These are phyloP conservation scores for Dusona sp. DNA, from an alignment of 2,888 invertebrate genomes.

Conservation along the genomic window DNA sequence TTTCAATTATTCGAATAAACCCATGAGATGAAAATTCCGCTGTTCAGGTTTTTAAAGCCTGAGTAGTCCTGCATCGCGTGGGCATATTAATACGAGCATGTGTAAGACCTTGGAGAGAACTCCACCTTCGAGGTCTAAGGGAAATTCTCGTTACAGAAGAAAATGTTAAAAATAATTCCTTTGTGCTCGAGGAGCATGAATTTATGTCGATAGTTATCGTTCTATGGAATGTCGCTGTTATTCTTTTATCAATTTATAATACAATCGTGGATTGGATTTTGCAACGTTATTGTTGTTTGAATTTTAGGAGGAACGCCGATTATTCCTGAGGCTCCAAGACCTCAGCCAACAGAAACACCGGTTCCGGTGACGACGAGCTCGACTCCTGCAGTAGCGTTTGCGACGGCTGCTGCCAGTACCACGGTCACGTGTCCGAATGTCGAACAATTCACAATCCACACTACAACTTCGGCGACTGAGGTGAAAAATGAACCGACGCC, in stretches of 20 bases:
- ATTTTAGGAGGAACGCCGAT: constrained; percentile 86
- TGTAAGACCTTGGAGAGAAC: constrained; percentile 76
- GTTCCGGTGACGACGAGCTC: constrained; percentile 76
- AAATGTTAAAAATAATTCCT: constrained; percentile 13
- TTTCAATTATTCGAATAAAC: constrained; percentile 7
- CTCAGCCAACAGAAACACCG: constrained; percentile 78
- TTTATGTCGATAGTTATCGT: constrained; percentile 4
- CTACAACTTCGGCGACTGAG: neutral
- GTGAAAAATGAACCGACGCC: constrained; percentile 16
- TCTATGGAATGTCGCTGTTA: neutral
- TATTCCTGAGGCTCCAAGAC: constrained; percentile 77
- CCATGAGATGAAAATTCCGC: constrained; percentile 72
- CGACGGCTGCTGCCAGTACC: constrained; percentile 62
- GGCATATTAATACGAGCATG: constrained; percentile 76
- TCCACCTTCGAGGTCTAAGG: constrained; percentile 70
- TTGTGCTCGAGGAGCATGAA: constrained; percentile 66
- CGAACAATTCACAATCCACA: constrained; percentile 4
- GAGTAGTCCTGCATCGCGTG: constrained; percentile 71
- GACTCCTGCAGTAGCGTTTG: constrained; percentile 69
- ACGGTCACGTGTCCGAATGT: constrained; percentile 65
- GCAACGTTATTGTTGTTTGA: neutral
- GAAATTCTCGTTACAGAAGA: constrained; percentile 69
- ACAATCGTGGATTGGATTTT: neutral
- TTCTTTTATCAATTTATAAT: neutral
- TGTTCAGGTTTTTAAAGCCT: constrained; percentile 68